Percentiles rank a stretch among this genome's conserved stretches.
Conservation (phyloP, 2,113 vertebrate species). For the Dasyprocta punctata region DNA sequence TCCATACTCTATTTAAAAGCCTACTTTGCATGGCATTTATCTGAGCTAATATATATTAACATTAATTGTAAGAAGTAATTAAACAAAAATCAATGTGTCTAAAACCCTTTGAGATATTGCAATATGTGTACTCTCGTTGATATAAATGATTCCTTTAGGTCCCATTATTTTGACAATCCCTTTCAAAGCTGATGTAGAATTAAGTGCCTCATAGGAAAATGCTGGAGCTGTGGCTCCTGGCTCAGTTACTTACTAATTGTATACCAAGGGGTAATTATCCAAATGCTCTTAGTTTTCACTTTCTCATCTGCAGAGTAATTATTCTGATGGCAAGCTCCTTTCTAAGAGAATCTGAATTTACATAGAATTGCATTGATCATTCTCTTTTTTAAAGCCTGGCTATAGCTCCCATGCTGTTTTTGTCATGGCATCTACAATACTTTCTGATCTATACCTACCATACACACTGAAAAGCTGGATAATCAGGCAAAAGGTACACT, state of each 20-base stretch:
- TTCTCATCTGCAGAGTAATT: neutral
- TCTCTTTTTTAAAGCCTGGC: neutral
- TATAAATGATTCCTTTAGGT: neutral
- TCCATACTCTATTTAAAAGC: neutral
- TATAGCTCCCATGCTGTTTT: neutral
- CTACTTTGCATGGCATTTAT: neutral
- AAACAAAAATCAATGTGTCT: neutral
- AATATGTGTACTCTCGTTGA: neutral
- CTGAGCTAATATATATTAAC: neutral
- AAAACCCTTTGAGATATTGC: neutral
- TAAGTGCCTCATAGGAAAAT: neutral
- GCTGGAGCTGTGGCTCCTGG: neutral
- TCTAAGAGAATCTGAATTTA: neutral
- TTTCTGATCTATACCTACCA: neutral
- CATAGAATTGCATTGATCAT: neutral
- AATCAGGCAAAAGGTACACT: neutral
- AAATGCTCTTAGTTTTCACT: neutral
- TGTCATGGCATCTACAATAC: neutral
- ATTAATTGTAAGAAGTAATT: slow-evolving; percentile 46
- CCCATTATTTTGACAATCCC: neutral
- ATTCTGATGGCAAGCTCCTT: neutral
- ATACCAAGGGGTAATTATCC: neutral
- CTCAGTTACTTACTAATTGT: neutral
- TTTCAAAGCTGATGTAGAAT: neutral
- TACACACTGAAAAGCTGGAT: neutral